These are phyloP conservation scores for Neolamprologus falcicula DNA, from an alignment of 2,113 vertebrate species.

Conservation along the genomic window DNA sequence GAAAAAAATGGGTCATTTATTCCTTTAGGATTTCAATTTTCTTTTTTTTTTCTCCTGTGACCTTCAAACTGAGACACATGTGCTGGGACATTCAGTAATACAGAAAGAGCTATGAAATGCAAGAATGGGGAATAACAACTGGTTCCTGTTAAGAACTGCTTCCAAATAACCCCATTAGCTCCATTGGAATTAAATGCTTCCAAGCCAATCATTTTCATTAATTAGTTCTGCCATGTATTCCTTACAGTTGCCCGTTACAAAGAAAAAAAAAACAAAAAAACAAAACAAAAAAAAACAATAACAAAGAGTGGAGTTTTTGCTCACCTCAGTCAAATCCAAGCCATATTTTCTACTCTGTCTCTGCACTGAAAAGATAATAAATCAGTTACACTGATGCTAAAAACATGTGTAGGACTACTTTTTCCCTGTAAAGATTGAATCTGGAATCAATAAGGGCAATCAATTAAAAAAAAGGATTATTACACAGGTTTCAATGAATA, in stretches of 20 bases:
- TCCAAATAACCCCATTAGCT: neutral
- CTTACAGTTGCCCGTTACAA: neutral
- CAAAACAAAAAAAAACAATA: neutral
- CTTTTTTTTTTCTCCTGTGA: slow-evolving; percentile 9
- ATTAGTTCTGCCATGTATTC: neutral
- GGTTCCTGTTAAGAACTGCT: neutral
- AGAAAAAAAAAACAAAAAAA: neutral
- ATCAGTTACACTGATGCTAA: neutral
- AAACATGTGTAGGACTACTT: neutral
- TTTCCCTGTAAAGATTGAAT: neutral
- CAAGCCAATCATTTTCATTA: neutral
- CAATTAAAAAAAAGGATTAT: neutral
- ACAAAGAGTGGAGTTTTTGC: neutral
- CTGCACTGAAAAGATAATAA: neutral
- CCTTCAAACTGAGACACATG: slow-evolving; percentile 43
- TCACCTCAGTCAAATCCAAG: neutral
- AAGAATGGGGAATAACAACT: neutral
- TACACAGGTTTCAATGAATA: neutral
- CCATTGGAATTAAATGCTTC: neutral
- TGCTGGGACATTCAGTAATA: slow-evolving; percentile 5
- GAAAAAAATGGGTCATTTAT: slow-evolving; percentile 44
- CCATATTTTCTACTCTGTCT: neutral
- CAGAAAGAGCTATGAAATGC: neutral
- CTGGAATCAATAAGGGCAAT: neutral
- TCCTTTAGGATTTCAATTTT: slow-evolving; percentile 25